These are phyloP conservation scores for Neodontobutis hainanensis DNA, from an alignment of 2,113 vertebrate genomes.

Conservation along the genomic window DNA sequence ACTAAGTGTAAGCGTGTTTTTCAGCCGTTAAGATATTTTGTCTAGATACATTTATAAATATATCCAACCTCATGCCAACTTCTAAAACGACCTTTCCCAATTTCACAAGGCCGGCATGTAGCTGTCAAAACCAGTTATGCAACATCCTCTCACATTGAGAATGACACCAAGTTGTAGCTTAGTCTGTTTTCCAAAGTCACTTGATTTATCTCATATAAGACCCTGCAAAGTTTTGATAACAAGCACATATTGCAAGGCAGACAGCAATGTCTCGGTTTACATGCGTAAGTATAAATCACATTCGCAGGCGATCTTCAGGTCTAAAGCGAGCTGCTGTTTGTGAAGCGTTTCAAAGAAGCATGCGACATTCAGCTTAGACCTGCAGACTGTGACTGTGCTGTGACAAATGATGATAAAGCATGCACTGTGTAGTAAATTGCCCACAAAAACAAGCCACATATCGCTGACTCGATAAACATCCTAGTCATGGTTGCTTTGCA, in stretches of 20 bases:
- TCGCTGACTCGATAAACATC: neutral
- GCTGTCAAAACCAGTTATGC: neutral
- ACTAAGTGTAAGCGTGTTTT: too few relatives aligned
- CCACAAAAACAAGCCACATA: constrained; percentile 7
- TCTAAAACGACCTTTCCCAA: neutral
- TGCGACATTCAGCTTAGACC: constrained; percentile 10
- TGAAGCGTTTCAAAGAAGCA: constrained; percentile 17
- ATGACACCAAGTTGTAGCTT: neutral
- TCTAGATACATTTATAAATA: neutral
- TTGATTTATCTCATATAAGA: constrained; percentile 25
- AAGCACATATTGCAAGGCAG: neutral
- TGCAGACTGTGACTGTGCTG: constrained; percentile 12
- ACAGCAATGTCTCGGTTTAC: constrained; percentile 14
- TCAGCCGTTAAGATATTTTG: too few relatives aligned
- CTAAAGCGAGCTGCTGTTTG: constrained; percentile 6
- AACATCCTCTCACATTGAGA: constrained; percentile 6
- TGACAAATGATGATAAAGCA: constrained; percentile 28
- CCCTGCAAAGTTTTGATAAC: neutral
- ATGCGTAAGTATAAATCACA: constrained; percentile 25
- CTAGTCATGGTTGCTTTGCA: neutral
- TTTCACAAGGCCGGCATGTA: neutral
- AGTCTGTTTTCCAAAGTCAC: constrained; percentile 11
- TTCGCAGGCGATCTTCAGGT: constrained; percentile 4
- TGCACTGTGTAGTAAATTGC: constrained; percentile 1
- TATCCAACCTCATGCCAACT: neutral